Conservation (phyloP, 1,140 invertebrate species). For the Lepidotrigona ventralis region DNA sequence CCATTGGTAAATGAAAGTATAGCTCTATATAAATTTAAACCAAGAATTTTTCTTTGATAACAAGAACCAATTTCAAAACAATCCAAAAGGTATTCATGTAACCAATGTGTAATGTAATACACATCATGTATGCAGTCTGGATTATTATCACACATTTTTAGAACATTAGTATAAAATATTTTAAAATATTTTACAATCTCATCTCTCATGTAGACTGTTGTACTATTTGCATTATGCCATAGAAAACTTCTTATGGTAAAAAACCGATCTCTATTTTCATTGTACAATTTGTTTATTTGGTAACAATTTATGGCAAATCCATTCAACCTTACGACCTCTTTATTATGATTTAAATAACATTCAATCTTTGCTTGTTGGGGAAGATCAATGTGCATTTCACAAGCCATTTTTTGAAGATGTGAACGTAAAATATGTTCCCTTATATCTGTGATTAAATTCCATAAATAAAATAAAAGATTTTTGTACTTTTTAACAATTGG, state of each 20-base stretch:
- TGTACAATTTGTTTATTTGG: conserved; percentile 12
- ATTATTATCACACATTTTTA: conserved; percentile 52
- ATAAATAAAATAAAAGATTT: conserved; percentile 58
- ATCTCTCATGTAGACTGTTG: conserved; percentile 64
- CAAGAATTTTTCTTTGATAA: conserved; percentile 81
- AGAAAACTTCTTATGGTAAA: conserved; percentile 61
- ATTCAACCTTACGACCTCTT: conserved; percentile 68
- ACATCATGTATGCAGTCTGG: conserved; percentile 28
- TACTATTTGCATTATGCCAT: conserved; percentile 65
- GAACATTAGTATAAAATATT: conserved; percentile 61
- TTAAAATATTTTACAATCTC: conserved; percentile 68
- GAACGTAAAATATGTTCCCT: conserved; percentile 48
- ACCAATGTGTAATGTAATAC: conserved; percentile 76
- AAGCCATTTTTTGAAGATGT: conserved; percentile 62
- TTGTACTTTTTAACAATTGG: conserved; percentile 59
- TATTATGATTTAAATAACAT: conserved; percentile 47
- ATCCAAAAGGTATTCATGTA: conserved; percentile 77
- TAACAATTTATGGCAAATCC: conserved; percentile 66
- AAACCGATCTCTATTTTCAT: conserved; percentile 43
- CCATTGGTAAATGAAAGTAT: conserved; percentile 62
- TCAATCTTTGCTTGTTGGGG: conserved; percentile 22
- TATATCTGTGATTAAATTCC: conserved; percentile 51
- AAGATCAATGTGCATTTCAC: conserved; percentile 45
- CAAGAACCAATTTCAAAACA: conserved; percentile 80
- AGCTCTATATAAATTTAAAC: conserved; percentile 74